Evolutionary conservation across 2,888 invertebrate genomes (phyloP).

Genomic region (Hypena proboscidalis): DNA sequence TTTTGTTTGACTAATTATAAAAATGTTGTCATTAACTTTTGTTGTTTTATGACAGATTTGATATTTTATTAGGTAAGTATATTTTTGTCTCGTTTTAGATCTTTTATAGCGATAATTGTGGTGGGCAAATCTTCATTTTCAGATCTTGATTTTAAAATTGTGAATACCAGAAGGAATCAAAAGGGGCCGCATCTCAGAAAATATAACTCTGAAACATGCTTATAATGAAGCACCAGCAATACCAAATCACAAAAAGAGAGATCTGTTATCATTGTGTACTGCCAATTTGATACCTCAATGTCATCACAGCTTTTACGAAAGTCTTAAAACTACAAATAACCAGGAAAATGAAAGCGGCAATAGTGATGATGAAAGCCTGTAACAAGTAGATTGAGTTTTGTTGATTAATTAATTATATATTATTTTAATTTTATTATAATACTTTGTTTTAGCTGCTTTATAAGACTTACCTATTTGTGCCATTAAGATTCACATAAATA

Average conservation of each 20-base stretch:
- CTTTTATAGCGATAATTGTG: slow-evolving; percentile 11
- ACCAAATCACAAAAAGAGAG: slow-evolving; percentile 4
- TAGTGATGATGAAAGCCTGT: slow-evolving; percentile 3
- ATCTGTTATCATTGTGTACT: slow-evolving; percentile 1
- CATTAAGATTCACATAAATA: no score
- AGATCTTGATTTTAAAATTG: slow-evolving; percentile 3
- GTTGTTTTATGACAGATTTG: no score
- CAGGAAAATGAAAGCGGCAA: slow-evolving; percentile 2
- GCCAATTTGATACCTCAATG: slow-evolving; percentile 11
- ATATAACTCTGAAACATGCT: slow-evolving; percentile 5
- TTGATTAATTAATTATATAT: background rate
- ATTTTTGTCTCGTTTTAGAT: no score
- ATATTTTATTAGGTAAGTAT: no score
- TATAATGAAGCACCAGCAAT: slow-evolving; percentile 2
- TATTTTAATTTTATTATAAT: background rate
- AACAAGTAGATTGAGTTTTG: background rate
- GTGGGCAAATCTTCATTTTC: slow-evolving; percentile 8
- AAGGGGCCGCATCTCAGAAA: slow-evolving; percentile 3
- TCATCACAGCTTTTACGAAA: slow-evolving; percentile 10
- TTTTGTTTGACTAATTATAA: no score
- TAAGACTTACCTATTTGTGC: no score
- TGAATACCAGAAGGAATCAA: slow-evolving; percentile 4
- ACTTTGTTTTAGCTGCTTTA: background rate
- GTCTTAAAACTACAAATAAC: slow-evolving; percentile 2
- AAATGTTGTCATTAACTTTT: no score